These are phyloP conservation scores for Hyposmocoma kahamanoa DNA, from an alignment of 1,140 invertebrate genomes.

Conservation along the genomic window DNA sequence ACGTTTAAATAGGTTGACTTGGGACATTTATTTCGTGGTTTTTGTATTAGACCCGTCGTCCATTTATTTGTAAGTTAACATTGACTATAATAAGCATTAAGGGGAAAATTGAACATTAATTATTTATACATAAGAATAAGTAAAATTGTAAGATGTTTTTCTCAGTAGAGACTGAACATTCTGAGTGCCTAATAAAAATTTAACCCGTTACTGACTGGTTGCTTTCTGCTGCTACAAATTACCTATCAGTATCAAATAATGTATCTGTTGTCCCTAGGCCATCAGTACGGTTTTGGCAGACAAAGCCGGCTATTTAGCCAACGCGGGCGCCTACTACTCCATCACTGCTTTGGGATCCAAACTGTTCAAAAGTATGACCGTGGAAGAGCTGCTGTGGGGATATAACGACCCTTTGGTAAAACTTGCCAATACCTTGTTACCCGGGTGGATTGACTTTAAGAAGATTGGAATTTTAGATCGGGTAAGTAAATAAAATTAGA, in stretches of 20 bases:
- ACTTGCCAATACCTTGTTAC: constrained; percentile 80
- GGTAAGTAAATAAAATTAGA: constrained; percentile 72
- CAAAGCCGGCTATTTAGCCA: constrained; percentile 74
- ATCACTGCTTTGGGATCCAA: constrained; percentile 77
- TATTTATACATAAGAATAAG: too few species aligned
- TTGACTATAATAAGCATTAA: too few species aligned
- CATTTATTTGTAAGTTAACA: too few species aligned
- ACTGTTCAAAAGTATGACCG: constrained; percentile 80
- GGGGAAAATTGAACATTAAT: too few species aligned
- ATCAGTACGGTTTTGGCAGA: constrained; percentile 76
- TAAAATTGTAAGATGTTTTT: too few species aligned
- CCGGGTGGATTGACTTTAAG: constrained; percentile 82
- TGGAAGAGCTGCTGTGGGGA: constrained; percentile 89
- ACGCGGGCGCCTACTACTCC: constrained; percentile 78
- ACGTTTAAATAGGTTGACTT: too few species aligned
- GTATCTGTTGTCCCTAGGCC: constrained; percentile 67
- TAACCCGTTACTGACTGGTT: too few species aligned
- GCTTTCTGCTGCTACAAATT: too few species aligned
- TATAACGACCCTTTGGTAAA: constrained; percentile 85
- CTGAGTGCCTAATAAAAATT: too few species aligned
- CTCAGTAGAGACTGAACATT: too few species aligned
- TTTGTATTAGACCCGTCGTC: too few species aligned
- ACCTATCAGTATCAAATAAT: neutral
- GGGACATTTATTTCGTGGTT: too few species aligned
- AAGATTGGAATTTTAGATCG: constrained; percentile 88